Evolutionary conservation across 2,797 vertebrate species (phyloP).

Genomic region (Mionectes olivaceus): DNA sequence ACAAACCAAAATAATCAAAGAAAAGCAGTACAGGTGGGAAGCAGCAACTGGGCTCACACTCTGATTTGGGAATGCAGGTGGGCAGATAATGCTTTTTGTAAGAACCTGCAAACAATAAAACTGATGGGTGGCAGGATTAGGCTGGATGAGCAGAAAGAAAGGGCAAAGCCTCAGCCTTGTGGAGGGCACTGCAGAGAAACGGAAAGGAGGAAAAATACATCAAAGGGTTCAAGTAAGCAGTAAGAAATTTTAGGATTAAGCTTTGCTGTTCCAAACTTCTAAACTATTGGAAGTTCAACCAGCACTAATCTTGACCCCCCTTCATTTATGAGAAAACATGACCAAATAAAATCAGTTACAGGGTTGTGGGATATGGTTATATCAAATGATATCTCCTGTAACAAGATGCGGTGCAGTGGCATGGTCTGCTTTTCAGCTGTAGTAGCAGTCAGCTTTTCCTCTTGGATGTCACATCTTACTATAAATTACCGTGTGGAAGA

Average conservation of each 20-base stretch:
- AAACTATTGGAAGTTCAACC: constrained; percentile 12
- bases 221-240: not conserved
- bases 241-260: constrained; percentile 29
- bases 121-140: not conserved
- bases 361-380: not conserved
- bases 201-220: not conserved
- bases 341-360: constrained; percentile 60
- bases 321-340: constrained; percentile 41
- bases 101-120: not conserved
- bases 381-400: constrained; percentile 45
- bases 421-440: not conserved
- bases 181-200: not conserved
- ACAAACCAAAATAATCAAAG: not conserved
- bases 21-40: not conserved
- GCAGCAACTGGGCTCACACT: not conserved
- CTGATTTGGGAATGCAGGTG: not conserved
- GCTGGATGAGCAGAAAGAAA: not conserved
- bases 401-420: not conserved
- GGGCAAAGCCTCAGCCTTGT: not conserved
- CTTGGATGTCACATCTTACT: constrained; percentile 29
- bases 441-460: constrained; percentile 13
- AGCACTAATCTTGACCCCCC: not conserved
- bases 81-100: not conserved
- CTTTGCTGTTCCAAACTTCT: not conserved
- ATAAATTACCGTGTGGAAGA: constrained; percentile 41